A percentile compares a stretch with the other conserved stretches of the same genome.
Evolutionary conservation across 2,888 invertebrate species (phyloP).

Genomic region (Polymixis flavicincta): DNA sequence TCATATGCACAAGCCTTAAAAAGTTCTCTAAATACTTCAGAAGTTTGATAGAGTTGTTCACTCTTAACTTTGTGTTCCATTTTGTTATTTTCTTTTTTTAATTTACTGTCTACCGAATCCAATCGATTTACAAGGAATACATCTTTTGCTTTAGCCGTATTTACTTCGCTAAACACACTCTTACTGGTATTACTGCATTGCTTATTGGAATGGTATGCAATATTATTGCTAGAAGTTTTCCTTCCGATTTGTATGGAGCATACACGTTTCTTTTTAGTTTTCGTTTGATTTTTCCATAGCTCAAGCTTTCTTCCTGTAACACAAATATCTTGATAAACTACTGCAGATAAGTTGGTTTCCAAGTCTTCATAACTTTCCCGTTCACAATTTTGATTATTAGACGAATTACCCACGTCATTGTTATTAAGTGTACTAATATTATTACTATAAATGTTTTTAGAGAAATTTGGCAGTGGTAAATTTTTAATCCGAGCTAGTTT

Average conservation of each 20-base stretch:
- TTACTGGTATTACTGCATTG: background rate
- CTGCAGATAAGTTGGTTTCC: slow-evolving; percentile 16
- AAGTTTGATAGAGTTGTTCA: background rate
- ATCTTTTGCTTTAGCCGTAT: slow-evolving; percentile 1
- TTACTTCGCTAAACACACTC: background rate
- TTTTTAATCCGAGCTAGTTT: background rate
- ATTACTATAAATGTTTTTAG: background rate
- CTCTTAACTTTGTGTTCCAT: slow-evolving; percentile 7
- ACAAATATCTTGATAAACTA: slow-evolving; percentile 36
- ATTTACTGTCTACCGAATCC: background rate
- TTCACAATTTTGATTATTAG: background rate
- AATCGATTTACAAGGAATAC: background rate
- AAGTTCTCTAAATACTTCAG: slow-evolving; percentile 12
- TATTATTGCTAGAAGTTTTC: background rate
- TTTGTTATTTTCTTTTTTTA: background rate
- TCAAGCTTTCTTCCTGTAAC: slow-evolving; percentile 7
- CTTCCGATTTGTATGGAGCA: slow-evolving; percentile 11
- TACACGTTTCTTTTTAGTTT: slow-evolving; percentile 12
- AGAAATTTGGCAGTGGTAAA: background rate
- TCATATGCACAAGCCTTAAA: background rate
- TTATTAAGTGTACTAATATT: background rate
- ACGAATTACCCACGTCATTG: background rate
- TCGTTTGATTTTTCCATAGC: slow-evolving; percentile 3
- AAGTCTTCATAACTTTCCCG: background rate
- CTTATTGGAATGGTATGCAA: background rate